Base-by-base conservation (phyloP, 30 jellyfish, hydroid and myxozoan genomes). In the Turritopsis dohrnii region DNA sequence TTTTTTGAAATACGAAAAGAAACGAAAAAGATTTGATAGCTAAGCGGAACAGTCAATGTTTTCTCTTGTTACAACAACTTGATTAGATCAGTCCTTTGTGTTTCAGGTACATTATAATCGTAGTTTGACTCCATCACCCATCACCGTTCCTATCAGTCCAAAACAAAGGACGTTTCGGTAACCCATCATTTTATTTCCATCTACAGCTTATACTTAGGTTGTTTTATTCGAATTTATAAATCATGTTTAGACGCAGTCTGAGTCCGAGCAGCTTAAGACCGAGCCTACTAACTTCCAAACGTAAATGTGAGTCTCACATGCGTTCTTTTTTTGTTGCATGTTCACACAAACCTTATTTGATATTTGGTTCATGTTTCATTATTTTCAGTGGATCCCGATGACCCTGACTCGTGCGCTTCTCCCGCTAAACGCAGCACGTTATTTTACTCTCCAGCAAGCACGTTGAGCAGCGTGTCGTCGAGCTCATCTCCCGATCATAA, bases 221-320 rank as follows among this genome's bases (percentile, higher is more conserved):
- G 77, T 27, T 69, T 30, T 21, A 16, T 22, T 21, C 9, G 9
- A 23, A 30, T 23, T 79, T 20, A 27, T 28, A 18, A n/a, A 79
- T 82, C 53, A 21, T 21, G 24, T 76, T 79, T 86, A 94, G 99
- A 86, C 86, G 99, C 84, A 94, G 99, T 65, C 92, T 94, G 9
- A 94, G 99, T 71, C 99, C 99, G 52, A 94, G 95, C 75, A 90
- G 88, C 54, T 54, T 94, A 23, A 65, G 96, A 65, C 99, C 96
- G 4, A 94, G 99, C 71, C 93, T 90, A 16, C 89, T 94, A 71
- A 77, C 95, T 30, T 88, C 99, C 71, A 94, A 94, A 81, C 90
- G 99, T 24, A 94, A 94, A 89, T 52, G 99, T 94, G 85, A 82
- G 96, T 88, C 26, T 52, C 26, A 16, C 21, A 53, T n/a, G n/a